These are phyloP conservation scores for Ifrita kowaldi DNA, from an alignment of 2,113 vertebrate genomes.

Conservation along the genomic window DNA sequence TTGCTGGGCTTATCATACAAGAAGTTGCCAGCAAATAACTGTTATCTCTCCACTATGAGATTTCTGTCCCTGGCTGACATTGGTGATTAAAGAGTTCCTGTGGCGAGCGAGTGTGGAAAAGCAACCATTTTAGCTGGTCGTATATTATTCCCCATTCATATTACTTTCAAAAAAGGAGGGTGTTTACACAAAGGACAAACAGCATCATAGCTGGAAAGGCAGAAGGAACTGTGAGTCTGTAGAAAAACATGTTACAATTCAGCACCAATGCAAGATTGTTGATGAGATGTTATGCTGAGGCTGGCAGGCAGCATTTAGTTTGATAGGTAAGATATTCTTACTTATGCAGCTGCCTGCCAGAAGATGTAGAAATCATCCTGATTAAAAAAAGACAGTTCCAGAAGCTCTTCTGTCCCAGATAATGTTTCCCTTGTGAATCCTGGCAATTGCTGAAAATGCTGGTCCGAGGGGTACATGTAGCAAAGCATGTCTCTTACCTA, in stretches of 20 bases:
- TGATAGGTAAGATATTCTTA: neutral
- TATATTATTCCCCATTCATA: neutral
- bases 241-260: neutral
- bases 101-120: neutral
- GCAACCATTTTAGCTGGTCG: neutral
- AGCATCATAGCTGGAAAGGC: neutral
- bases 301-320: neutral
- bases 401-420: neutral
- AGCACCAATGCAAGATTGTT: neutral
- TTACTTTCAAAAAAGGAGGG: neutral
- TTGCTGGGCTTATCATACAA: conserved; percentile 37
- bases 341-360: neutral
- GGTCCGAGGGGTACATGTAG: neutral
- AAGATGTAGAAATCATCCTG: neutral
- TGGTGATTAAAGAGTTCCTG: conserved; percentile 47
- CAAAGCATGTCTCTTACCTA: neutral
- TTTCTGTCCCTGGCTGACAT: conserved; percentile 33
- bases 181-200: neutral
- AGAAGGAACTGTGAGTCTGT: neutral
- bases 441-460: neutral
- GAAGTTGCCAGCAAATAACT: conserved; percentile 44
- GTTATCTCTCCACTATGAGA: conserved; percentile 43
- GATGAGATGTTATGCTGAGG: neutral
- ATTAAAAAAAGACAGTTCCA: neutral
- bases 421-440: neutral